A percentile compares a stretch with the other conserved stretches of the same genome.
These are phyloP conservation scores for Antennarius maculatus DNA, from an alignment of 2,797 vertebrate species.

Conservation along the genomic window DNA sequence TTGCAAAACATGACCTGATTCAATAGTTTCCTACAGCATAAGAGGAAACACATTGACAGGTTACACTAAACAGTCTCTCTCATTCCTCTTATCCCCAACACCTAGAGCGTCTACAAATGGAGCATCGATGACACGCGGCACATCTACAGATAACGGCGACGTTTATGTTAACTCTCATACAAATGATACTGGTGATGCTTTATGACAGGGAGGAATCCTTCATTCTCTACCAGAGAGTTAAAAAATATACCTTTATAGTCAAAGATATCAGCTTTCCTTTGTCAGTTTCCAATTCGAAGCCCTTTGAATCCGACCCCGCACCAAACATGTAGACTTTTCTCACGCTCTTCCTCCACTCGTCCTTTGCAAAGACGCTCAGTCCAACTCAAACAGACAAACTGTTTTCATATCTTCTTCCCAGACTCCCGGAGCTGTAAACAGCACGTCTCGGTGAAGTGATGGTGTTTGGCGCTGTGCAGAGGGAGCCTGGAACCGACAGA, in stretches of 20 bases:
- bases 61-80: not conserved
- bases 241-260: not conserved
- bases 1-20: no score
- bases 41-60: not conserved
- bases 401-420: conserved; percentile 71
- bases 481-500: conserved; percentile 24
- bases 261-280: not conserved
- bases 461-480: conserved; percentile 61
- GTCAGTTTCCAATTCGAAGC: no score
- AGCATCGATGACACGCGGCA: not conserved
- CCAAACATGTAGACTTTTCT: conserved; percentile 17
- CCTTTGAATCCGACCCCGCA: not conserved
- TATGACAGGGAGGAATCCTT: not conserved
- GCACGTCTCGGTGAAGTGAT: conserved; percentile 68
- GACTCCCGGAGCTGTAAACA: conserved; percentile 68
- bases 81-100: not conserved
- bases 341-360: conserved; percentile 4
- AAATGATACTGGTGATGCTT: not conserved
- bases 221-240: conserved; percentile 1
- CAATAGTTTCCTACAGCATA: not conserved
- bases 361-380: conserved; percentile 14
- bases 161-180: not conserved
- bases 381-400: conserved; percentile 58
- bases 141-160: not conserved
- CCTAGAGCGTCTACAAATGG: not conserved